phyloP scores from a whole-genome alignment of 2,113 vertebrate genomes.

The Leptobrachium ailaonicum region DNA sequence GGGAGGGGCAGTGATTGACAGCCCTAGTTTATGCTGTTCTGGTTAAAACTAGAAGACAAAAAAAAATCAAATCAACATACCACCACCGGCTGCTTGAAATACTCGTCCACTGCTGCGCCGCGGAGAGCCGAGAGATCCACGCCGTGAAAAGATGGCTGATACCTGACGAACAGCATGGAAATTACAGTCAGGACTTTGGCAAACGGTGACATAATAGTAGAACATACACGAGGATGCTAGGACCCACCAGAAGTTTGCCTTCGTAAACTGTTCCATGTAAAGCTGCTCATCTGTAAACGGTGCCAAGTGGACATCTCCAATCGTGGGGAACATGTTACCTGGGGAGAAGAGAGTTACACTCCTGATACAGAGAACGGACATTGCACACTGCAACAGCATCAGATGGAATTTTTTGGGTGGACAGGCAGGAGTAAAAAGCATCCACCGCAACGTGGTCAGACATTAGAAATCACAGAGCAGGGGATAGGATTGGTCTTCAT shows the following conservation, averaged over 20 bases:
- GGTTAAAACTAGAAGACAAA: not conserved
- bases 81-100: slow-evolving; percentile 94
- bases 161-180: slow-evolving; percentile 67
- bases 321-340: slow-evolving; percentile 97
- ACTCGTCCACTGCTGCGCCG: slow-evolving; percentile 91
- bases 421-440: too few species aligned
- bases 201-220: not conserved
- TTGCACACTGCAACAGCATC: too few species aligned
- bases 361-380: not conserved
- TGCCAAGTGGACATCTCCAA: slow-evolving; percentile 91
- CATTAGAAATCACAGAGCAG: too few species aligned
- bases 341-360: not conserved
- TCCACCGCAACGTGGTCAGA: too few species aligned
- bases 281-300: slow-evolving; percentile 96
- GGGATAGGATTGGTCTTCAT: too few species aligned
- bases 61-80: slow-evolving; percentile 59
- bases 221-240: too few species aligned
- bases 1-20: too few species aligned
- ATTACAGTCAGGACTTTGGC: not conserved
- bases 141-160: slow-evolving; percentile 95
- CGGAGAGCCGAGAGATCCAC: slow-evolving; percentile 89
- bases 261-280: slow-evolving; percentile 98
- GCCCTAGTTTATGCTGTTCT: too few species aligned
- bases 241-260: slow-evolving; percentile 94
- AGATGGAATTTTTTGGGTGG: too few species aligned